Evolutionary conservation across 2,888 invertebrate species (phyloP).

Genomic region (Thalpophila matura): DNA sequence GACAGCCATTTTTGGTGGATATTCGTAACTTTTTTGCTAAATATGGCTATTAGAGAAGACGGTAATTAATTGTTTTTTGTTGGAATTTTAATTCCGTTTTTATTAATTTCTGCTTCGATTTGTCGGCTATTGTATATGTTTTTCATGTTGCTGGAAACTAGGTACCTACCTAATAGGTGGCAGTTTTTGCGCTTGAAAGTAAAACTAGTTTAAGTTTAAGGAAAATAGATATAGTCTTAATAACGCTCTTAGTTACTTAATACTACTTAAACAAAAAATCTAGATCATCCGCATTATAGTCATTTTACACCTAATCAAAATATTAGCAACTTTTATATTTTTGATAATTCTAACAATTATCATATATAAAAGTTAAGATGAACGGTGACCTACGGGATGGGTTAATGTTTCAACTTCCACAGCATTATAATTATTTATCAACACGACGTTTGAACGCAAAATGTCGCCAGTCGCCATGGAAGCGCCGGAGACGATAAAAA

Average conservation of each 20-base stretch:
- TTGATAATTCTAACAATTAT: slow-evolving; percentile 56
- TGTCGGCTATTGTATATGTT: not conserved
- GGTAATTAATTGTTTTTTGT: slow-evolving; percentile 3
- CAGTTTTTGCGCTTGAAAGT: not conserved
- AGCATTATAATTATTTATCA: slow-evolving; percentile 62
- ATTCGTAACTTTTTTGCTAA: not conserved
- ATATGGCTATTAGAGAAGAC: slow-evolving; percentile 4
- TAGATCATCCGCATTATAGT: slow-evolving; percentile 2
- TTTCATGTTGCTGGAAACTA: slow-evolving; percentile 6
- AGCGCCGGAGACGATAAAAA: slow-evolving; percentile 70
- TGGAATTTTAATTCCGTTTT: slow-evolving; percentile 14
- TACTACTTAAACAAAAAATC: not conserved
- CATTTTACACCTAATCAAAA: slow-evolving; percentile 22
- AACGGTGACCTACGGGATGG: slow-evolving; percentile 69
- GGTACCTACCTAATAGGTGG: not conserved
- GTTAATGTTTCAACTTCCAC: slow-evolving; percentile 71
- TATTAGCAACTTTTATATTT: slow-evolving; percentile 3
- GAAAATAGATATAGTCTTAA: too few species aligned
- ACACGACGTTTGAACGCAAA: slow-evolving; percentile 61
- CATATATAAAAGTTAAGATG: slow-evolving; percentile 65
- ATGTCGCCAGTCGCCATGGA: slow-evolving; percentile 52
- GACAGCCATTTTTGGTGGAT: not conserved
- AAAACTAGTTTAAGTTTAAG: not conserved
- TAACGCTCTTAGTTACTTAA: not conserved
- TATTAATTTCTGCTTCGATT: not conserved